Evolutionary conservation across 2,888 invertebrate species (phyloP), one percentile per base, ranked within the genome.

Genomic region (Drosophila maculinotata): DNA sequence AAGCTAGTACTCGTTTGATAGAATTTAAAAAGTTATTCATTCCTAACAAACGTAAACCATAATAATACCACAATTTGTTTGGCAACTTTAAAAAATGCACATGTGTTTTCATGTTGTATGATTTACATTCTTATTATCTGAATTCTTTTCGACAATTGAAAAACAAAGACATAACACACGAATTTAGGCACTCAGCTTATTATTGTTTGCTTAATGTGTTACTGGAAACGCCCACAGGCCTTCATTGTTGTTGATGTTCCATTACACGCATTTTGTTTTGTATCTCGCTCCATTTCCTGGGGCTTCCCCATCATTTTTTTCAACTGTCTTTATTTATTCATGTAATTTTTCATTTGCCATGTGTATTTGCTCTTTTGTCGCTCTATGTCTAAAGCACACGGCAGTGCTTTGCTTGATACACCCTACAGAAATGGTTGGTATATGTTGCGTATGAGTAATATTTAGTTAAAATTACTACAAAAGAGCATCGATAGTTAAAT

Each of bases 301-400:
- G 58, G 49, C 23, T 9, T 25, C 1, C 39, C 10, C 23, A 10
- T n/a, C 20, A 47, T 63, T 54, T 35, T 63, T 54, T 35, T 51
- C 7, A 39, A 20, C 35, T 58, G 51, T 42, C 38, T 39, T 77
- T 68, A 67, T 57, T 69, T 60, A 36, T 74, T 79, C 47, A 77
- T 59, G 74, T 57, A 76, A 76, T 70, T 67, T 58, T 57, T 59
- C 39, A n/a, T n/a, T n/a, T n/a, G n/a, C n/a, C n/a, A n/a, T n/a
- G 31, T 57, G 53, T 66, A 53, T 66, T 63, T 56, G 15, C 57
- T n/a, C 47, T 38, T 38, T 57, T n/a, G n/a, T n/a, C n/a, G n/a
- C n/a, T n/a, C n/a, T n/a, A n/a, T n/a, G n/a, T n/a, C n/a, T n/a
- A n/a, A n/a, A n/a, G n/a, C n/a, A n/a, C n/a, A n/a, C n/a, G n/a